A percentile compares a stretch with the other conserved stretches of the same genome.
Conservation (phyloP, 2,888 invertebrate genomes). For the Xanthostigma xanthostigma region DNA sequence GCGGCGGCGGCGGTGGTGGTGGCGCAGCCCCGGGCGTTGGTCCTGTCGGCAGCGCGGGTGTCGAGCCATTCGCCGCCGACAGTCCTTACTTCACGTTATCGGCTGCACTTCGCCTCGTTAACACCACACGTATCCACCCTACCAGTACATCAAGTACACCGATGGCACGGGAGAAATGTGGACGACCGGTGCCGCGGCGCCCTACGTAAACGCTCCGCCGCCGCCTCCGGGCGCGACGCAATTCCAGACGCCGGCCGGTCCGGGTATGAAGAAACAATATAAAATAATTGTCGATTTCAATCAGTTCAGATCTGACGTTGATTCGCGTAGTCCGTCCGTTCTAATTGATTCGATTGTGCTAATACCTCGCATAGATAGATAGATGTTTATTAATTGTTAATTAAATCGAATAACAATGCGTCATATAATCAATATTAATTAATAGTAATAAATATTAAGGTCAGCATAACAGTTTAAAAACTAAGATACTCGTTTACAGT, state of each 20-base stretch:
- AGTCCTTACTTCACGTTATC: slow-evolving; percentile 49
- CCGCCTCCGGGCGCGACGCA: slow-evolving; percentile 36
- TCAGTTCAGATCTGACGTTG: too few relatives aligned
- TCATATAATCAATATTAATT: too few relatives aligned
- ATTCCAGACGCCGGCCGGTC: slow-evolving; percentile 30
- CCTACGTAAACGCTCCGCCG: slow-evolving; percentile 20
- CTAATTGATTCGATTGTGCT: too few relatives aligned
- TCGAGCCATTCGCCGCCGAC: slow-evolving; percentile 43
- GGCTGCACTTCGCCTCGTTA: slow-evolving; percentile 35
- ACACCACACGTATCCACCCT: slow-evolving; percentile 61
- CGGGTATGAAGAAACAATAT: too few relatives aligned
- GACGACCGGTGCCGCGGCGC: slow-evolving; percentile 26
- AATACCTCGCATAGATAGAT: too few relatives aligned
- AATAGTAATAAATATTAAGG: too few relatives aligned
- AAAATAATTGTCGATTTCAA: too few relatives aligned
- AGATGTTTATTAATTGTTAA: too few relatives aligned
- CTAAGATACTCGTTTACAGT: too few relatives aligned
- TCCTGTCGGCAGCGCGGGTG: slow-evolving; percentile 27
- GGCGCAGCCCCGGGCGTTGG: slow-evolving; percentile 22
- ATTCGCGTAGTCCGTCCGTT: too few relatives aligned
- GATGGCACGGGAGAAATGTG: slow-evolving; percentile 24
- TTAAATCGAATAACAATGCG: too few relatives aligned
- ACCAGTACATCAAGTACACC: slow-evolving; percentile 37
- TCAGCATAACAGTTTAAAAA: too few relatives aligned
- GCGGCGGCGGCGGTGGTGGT: slow-evolving; percentile 18